Percentiles rank a stretch among this genome's conserved stretches.
Conservation (phyloP, 2,797 vertebrate species). For the Acrossocheilus wenchowensis region DNA sequence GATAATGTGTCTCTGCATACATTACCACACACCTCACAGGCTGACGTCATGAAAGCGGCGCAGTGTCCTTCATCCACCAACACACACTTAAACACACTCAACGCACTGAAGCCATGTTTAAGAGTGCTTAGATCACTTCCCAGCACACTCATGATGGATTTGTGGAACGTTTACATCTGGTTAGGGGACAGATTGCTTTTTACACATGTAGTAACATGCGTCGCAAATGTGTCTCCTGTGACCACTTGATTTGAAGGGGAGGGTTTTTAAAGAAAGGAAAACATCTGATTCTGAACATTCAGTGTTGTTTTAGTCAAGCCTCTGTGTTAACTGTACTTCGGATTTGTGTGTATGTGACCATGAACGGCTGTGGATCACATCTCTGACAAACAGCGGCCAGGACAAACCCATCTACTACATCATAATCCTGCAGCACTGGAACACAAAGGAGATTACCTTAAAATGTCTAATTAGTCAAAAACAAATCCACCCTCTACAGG, state of each 20-base stretch:
- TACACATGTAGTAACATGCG: background rate
- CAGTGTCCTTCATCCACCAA: constrained; percentile 11
- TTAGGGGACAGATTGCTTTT: background rate
- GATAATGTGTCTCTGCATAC: constrained; percentile 17
- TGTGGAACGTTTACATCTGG: constrained; percentile 9
- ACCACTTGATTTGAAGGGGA: background rate
- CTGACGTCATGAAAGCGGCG: background rate
- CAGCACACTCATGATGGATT: background rate
- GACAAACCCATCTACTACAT: constrained; percentile 43
- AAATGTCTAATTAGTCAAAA: constrained; percentile 41
- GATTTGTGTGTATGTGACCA: background rate
- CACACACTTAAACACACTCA: background rate
- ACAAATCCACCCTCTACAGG: background rate
- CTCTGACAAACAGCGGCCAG: constrained; percentile 50
- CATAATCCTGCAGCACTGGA: constrained; percentile 30
- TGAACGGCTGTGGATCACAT: background rate
- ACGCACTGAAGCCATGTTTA: background rate
- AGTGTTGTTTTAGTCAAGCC: background rate
- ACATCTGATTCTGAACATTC: background rate
- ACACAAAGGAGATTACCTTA: constrained; percentile 52
- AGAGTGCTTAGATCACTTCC: background rate
- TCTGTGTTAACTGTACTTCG: background rate
- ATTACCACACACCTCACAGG: background rate
- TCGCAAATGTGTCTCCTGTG: background rate
- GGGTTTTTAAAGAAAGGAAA: background rate